phyloP scores from a whole-genome alignment of 2,888 invertebrate species.

The Drosophila ustulata region DNA sequence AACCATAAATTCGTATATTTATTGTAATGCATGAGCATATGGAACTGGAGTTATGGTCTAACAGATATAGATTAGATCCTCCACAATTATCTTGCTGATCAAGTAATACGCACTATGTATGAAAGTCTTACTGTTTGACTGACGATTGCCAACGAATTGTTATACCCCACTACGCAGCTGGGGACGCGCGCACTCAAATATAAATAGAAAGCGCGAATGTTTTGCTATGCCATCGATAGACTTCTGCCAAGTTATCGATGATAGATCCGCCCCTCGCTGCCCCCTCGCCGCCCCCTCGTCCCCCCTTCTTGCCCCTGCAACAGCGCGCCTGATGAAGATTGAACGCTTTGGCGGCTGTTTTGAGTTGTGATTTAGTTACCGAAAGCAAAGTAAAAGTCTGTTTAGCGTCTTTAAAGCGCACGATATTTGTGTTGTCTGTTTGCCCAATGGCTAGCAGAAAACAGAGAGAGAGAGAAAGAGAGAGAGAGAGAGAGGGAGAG shows the following conservation, averaged over 20 bases:
- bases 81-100: too few species aligned
- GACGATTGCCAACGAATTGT: background rate
- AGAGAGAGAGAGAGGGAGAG: background rate
- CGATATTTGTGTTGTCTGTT: constrained; percentile 59
- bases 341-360: constrained; percentile 50
- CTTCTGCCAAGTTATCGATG: constrained; percentile 17
- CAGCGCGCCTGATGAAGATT: constrained; percentile 66
- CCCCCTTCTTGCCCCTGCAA: background rate
- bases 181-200: background rate
- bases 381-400: constrained; percentile 30
- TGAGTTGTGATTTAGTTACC: constrained; percentile 61
- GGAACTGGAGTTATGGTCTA: too few species aligned
- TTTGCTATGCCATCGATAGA: constrained; percentile 25
- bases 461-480: background rate
- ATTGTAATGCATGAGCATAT: too few species aligned
- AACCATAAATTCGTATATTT: too few species aligned
- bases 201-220: constrained; percentile 40
- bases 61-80: too few species aligned
- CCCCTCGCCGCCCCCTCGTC: background rate
- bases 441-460: constrained; percentile 43
- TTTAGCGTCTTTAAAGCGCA: constrained; percentile 65
- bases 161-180: background rate
- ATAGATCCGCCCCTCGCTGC: background rate
- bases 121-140: too few species aligned
- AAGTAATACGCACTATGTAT: too few species aligned